Evolutionary conservation across 2,113 vertebrate genomes (phyloP).

Genomic region (Colistium nudipinnis): DNA sequence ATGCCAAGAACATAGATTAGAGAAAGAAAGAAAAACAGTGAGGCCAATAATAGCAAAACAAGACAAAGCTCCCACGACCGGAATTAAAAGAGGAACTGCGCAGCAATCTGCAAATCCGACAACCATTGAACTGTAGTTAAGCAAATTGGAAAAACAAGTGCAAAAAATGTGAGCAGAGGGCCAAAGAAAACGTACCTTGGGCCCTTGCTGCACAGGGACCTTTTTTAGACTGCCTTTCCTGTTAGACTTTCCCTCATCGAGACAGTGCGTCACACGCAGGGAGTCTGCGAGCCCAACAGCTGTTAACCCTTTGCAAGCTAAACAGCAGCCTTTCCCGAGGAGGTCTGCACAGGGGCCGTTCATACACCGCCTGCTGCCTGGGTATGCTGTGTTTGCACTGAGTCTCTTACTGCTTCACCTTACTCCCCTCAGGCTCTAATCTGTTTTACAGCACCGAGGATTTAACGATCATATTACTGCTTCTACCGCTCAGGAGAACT

Average conservation of each 20-base stretch:
- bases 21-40: constrained; percentile 31
- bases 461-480: constrained; percentile 73
- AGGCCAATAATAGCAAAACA: constrained; percentile 62
- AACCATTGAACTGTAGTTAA: constrained; percentile 76
- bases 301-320: constrained; percentile 76
- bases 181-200: constrained; percentile 83
- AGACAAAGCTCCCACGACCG: constrained; percentile 57
- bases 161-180: constrained; percentile 79
- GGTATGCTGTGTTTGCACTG: constrained; percentile 64
- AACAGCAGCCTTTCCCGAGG: constrained; percentile 50
- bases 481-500: constrained; percentile 51
- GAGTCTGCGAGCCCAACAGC: constrained; percentile 69
- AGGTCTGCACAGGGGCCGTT: constrained; percentile 55
- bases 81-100: constrained; percentile 72
- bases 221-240: constrained; percentile 83
- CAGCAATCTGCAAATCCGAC: constrained; percentile 75
- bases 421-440: constrained; percentile 69
- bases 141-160: constrained; percentile 84
- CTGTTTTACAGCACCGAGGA: constrained; percentile 72
- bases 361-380: constrained; percentile 46
- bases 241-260: constrained; percentile 80
- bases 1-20: constrained; percentile 43
- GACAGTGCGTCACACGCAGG: constrained; percentile 81
- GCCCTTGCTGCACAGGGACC: constrained; percentile 78
- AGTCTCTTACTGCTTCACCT: constrained; percentile 52